A percentile compares a stretch with the other conserved stretches of the same genome.
phyloP scores from a whole-genome alignment of 1,140 invertebrate genomes.

The Laodelphax striatellus region DNA sequence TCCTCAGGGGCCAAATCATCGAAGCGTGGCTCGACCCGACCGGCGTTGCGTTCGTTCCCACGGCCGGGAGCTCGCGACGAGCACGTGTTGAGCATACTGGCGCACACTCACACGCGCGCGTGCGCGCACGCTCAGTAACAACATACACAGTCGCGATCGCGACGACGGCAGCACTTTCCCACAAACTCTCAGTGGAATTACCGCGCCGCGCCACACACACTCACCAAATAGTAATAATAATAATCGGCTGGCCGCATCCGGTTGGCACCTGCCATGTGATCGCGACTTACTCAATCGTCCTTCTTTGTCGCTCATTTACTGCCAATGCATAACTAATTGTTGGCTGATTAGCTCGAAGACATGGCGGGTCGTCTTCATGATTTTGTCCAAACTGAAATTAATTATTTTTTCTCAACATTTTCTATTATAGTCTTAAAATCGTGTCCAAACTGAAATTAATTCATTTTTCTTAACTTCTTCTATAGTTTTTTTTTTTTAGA shows the following conservation, averaged over 20 bases:
- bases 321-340: background rate
- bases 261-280: background rate
- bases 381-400: no score
- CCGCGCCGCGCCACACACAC: slow-evolving; percentile 10
- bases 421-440: no score
- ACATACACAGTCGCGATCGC: background rate
- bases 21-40: no score
- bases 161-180: background rate
- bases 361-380: no score
- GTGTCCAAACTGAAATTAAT: no score
- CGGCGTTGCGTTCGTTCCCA: no score
- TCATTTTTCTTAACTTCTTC: no score
- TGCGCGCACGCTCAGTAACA: background rate
- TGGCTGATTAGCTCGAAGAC: no score
- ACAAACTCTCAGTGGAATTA: background rate
- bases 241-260: slow-evolving; percentile 7
- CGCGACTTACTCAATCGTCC: background rate
- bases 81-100: slow-evolving; percentile 6
- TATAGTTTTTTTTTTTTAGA: no score
- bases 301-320: background rate
- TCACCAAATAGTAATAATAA: slow-evolving; percentile 12
- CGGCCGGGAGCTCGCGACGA: background rate
- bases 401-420: no score
- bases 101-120: background rate
- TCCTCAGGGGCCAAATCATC: no score